Evolutionary conservation across 1,140 invertebrate genomes (phyloP), one percentile per base, ranked within the genome.

Genomic region (Cydia splendana): DNA sequence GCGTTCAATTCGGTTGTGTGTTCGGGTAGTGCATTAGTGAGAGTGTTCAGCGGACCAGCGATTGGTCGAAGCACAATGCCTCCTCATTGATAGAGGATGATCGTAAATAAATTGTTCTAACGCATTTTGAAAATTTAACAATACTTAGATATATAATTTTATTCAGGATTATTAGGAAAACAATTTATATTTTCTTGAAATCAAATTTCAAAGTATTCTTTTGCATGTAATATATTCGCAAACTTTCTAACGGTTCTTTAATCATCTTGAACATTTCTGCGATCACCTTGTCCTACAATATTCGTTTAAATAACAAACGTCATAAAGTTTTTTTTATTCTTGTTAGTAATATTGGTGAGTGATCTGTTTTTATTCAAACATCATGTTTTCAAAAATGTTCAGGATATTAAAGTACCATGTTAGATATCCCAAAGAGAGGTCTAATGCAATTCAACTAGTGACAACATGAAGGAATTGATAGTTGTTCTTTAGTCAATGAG

Each of bases 401-500:
- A 75, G 20, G 48, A 75, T 45, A 53, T 20, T 75, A 15, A 57
- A 75, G 24, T 57, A n/a, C 13, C 45, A 53, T 53, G 30, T 53
- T 53, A 53, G 45, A 45, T 53, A 53, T 74, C 51, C 51, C 20
- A 75, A 48, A 34, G 53, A 53, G 74, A 75, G 28, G 53, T 75
- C n/a, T 9, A 75, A 75, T 28, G 24, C 53, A 53, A 53, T 15
- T 80, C 76, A 80, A 78, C 65, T 81, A 83, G 80, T 79, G 76
- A 81, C 48, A 79, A 80, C 15, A 84, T 81, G 81, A 88, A 84
- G 85, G 85, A 89, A 87, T 90, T 88, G 85, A 89, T 85, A 81
- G 81, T 88, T 83, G 87, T 76, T 85, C 83, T 85, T 82, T 89
- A 89, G 87, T 89, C 83, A 88, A 89, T 90, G 84, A 82, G 80